Conservation (phyloP, 2,113 vertebrate genomes). For the Bubo scandiacus region DNA sequence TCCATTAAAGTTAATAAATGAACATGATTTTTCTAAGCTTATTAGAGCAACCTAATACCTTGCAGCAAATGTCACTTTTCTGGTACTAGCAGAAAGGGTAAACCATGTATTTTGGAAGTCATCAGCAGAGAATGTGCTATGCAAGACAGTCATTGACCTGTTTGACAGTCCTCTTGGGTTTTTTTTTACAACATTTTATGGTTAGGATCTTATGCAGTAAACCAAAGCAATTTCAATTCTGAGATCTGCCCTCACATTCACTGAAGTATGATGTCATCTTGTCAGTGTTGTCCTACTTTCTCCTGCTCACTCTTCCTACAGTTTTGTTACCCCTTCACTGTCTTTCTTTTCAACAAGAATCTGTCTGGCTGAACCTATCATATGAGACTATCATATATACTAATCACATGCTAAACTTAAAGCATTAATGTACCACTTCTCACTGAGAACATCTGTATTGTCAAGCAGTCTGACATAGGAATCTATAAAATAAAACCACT, state of each 20-base stretch:
- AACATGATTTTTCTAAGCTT: background rate
- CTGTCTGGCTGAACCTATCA: rapidly evolving
- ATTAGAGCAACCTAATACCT: background rate
- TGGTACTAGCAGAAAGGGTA: background rate
- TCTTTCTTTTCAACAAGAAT: background rate
- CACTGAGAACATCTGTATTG: background rate
- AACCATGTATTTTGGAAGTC: background rate
- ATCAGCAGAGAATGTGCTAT: background rate
- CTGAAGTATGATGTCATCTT: background rate
- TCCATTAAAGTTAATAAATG: background rate
- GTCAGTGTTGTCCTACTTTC: background rate
- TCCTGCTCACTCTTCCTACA: background rate
- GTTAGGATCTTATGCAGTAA: background rate
- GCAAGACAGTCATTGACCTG: background rate
- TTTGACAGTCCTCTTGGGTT: background rate
- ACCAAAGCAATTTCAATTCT: background rate
- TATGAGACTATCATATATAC: background rate
- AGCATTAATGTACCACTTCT: background rate
- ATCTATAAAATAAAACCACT: background rate
- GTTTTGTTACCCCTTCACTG: background rate
- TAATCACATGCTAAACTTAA: background rate
- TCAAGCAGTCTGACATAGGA: background rate
- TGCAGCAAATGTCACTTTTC: background rate
- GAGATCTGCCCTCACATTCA: background rate
- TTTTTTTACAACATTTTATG: background rate